phyloP scores from a whole-genome alignment of 2,888 invertebrate genomes.

The Diarsia dahlii region DNA sequence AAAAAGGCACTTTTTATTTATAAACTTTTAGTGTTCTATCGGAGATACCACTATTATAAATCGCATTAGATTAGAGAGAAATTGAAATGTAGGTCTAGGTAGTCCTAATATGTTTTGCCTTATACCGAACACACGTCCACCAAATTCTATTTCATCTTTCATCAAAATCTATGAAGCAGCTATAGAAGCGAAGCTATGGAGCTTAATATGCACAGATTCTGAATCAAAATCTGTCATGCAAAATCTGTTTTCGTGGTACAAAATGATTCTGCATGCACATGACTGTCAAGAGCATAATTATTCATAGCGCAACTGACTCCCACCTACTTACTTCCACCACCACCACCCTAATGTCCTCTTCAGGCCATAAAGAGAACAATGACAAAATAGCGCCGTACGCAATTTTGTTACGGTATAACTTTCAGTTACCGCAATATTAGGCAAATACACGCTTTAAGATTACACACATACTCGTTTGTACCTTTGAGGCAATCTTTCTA shows the following conservation, averaged over 20 bases:
- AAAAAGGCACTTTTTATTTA: neutral
- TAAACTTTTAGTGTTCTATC: too few relatives aligned
- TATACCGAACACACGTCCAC: neutral
- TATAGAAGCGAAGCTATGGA: neutral
- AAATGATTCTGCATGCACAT: neutral
- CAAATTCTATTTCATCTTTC: neutral
- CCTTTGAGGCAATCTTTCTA: constrained; percentile 56
- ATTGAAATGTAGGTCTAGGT: neutral
- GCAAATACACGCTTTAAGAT: constrained; percentile 59
- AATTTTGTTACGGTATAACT: constrained; percentile 58
- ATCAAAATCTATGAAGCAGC: neutral
- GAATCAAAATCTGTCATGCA: neutral
- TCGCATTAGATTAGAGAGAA: neutral
- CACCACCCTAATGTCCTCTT: constrained; percentile 38
- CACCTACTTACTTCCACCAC: constrained; percentile 53
- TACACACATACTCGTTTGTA: constrained; percentile 39
- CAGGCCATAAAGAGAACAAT: constrained; percentile 59
- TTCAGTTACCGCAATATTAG: constrained; percentile 62
- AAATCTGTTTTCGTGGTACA: neutral
- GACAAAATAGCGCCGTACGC: constrained; percentile 51
- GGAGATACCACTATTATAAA: neutral
- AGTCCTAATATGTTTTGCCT: neutral
- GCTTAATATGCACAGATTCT: neutral
- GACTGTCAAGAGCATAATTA: neutral
- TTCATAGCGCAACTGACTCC: constrained; percentile 15